A percentile compares a stretch with the other conserved stretches of the same genome.
phyloP scores from a whole-genome alignment of 2,888 invertebrate species.

The Agrochola litura region DNA sequence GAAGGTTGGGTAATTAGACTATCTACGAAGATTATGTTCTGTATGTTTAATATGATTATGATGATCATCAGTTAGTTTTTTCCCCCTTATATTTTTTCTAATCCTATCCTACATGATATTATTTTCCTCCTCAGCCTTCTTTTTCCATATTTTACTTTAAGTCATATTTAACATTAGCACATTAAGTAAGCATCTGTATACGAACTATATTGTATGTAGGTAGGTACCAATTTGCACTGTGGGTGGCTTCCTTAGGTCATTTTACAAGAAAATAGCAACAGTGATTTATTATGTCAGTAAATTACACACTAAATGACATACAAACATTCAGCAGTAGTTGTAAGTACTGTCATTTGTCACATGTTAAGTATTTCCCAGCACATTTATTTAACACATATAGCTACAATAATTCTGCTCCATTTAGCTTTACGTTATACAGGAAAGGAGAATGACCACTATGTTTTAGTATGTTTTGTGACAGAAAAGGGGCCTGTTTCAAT shows the following conservation, averaged over 20 bases:
- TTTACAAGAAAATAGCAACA: slow-evolving; percentile 36
- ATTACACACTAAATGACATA: slow-evolving; percentile 34
- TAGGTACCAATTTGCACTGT: not conserved
- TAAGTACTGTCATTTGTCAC: slow-evolving; percentile 50
- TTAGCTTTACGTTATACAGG: slow-evolving; percentile 39
- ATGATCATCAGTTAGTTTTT: not conserved
- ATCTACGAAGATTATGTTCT: not conserved
- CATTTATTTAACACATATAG: slow-evolving; percentile 44
- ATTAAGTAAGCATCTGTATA: not conserved
- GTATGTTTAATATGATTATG: not conserved
- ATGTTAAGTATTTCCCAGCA: slow-evolving; percentile 45
- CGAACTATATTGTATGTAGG: not conserved
- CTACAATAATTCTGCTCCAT: slow-evolving; percentile 51
- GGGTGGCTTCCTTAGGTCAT: not conserved
- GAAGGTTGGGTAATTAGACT: not conserved
- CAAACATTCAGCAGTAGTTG: slow-evolving; percentile 37
- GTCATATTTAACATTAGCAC: not conserved
- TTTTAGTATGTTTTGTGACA: slow-evolving; percentile 24
- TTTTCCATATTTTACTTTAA: slow-evolving; percentile 2
- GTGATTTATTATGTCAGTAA: slow-evolving; percentile 43
- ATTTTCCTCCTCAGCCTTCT: not conserved
- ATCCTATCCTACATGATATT: not conserved
- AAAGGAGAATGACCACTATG: slow-evolving; percentile 31
- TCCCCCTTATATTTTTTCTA: not conserved
- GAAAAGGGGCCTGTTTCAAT: slow-evolving; percentile 46